A percentile compares a stretch with the other conserved stretches of the same genome.
These are phyloP conservation scores for Busseola fusca DNA, from an alignment of 2,888 invertebrate genomes.

Conservation along the genomic window DNA sequence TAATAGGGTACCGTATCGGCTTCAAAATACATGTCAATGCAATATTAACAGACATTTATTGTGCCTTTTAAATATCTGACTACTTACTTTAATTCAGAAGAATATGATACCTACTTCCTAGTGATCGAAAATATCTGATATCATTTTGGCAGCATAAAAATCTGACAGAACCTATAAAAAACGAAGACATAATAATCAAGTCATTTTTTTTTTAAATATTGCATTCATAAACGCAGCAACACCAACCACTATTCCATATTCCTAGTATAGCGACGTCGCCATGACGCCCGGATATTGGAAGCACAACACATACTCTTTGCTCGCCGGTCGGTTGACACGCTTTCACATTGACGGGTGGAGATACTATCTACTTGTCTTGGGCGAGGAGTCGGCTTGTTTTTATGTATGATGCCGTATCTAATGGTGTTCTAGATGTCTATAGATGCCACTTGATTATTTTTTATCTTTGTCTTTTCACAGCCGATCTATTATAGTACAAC, in stretches of 20 bases:
- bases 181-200: not conserved
- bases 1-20: not conserved
- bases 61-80: not conserved
- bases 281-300: constrained; percentile 62
- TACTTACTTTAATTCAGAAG: not conserved
- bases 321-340: constrained; percentile 44
- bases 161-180: not conserved
- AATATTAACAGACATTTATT: not conserved
- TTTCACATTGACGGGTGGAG: constrained; percentile 42
- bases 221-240: constrained; percentile 22
- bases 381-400: constrained; percentile 14
- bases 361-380: constrained; percentile 53
- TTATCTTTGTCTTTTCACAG: not conserved
- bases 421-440: constrained; percentile 10
- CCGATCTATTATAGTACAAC: not conserved
- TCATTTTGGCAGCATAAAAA: not conserved
- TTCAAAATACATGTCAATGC: not conserved
- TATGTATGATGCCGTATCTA: constrained; percentile 4
- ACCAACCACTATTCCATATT: constrained; percentile 37
- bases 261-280: constrained; percentile 25
- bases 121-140: not conserved
- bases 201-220: not conserved
- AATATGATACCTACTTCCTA: not conserved
- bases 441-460: not conserved
- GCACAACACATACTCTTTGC: constrained; percentile 61